Conservation (phyloP, 2,888 invertebrate genomes). For the Lapara coniferarum region DNA sequence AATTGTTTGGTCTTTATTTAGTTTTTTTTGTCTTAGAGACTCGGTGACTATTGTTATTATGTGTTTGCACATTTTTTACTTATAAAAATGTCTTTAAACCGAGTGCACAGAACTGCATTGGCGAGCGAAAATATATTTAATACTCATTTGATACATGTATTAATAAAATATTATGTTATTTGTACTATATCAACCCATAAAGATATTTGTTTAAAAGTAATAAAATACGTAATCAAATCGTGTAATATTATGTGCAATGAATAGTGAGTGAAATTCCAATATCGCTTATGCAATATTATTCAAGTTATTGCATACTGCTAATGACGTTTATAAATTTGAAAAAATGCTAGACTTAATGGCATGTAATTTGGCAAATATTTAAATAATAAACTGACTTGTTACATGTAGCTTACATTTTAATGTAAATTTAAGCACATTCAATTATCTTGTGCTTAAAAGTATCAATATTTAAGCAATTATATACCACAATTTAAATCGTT, state of each 20-base stretch:
- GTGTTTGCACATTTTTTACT: too few relatives aligned
- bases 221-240: background rate
- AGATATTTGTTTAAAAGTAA: background rate
- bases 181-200: background rate
- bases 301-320: background rate
- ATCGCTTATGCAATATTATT: background rate
- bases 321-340: background rate
- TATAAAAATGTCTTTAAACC: too few relatives aligned
- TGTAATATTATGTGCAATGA: background rate
- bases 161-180: background rate
- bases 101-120: too few relatives aligned
- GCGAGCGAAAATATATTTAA: too few relatives aligned
- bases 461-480: background rate
- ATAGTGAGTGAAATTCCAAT: background rate
- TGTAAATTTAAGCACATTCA: too few relatives aligned
- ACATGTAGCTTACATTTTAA: background rate
- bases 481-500: background rate
- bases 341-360: background rate
- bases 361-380: conserved; percentile 13
- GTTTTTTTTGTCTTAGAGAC: too few relatives aligned
- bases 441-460: background rate
- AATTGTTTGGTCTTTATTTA: too few relatives aligned
- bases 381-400: conserved; percentile 1
- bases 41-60: too few relatives aligned
- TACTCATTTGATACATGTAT: too few relatives aligned